Evolutionary conservation across 2,113 vertebrate species (phyloP).

Genomic region (Taxidea taxus): DNA sequence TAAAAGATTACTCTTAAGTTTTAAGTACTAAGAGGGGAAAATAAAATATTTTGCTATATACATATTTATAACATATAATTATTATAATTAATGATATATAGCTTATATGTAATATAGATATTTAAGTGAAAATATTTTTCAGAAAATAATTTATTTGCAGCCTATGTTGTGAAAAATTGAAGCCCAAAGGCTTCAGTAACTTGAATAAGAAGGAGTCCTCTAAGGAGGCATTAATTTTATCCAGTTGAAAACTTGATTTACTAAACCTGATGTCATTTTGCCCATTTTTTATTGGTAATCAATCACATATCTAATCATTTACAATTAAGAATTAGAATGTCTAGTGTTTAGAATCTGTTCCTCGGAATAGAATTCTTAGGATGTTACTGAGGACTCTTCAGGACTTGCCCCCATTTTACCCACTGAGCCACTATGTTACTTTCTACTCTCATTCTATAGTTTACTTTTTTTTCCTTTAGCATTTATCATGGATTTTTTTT

Average conservation of each 20-base stretch:
- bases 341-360: neutral
- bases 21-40: neutral
- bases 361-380: neutral
- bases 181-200: neutral
- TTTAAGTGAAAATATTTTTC: neutral
- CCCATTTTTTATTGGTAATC: neutral
- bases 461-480: neutral
- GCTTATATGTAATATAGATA: neutral
- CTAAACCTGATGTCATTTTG: neutral
- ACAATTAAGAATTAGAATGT: neutral
- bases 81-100: neutral
- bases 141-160: neutral
- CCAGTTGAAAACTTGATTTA: neutral
- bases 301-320: neutral
- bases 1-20: neutral
- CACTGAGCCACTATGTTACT: neutral
- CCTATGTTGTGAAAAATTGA: neutral
- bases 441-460: neutral
- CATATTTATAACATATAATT: neutral
- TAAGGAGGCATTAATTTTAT: neutral
- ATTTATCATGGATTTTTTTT: neutral
- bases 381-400: neutral
- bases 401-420: neutral
- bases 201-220: neutral
- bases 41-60: neutral